Base-by-base conservation (phyloP, 1,140 invertebrate genomes). In the Scaptodrosophila lebanonensis region DNA sequence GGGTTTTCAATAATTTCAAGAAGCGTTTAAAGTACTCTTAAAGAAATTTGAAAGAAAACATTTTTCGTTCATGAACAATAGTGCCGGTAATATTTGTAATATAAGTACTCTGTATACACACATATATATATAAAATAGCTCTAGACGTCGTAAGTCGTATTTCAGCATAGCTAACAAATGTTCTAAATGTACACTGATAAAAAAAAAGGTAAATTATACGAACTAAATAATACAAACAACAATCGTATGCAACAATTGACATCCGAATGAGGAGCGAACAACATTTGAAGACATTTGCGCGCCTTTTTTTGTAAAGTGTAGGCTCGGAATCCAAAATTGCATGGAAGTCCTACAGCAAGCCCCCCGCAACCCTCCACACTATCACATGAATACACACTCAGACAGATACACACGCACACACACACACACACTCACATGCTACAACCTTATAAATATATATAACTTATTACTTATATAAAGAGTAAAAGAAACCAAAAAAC, bases 371-470 rank as follows among this genome's bases (percentile, higher is more conserved):
- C 25, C 45, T 4, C 27, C 49, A 56, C 36, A 64, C 47, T 47
- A 43, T 6, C 38, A 36, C 17, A 32, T 64, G 43, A 68, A 33
- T 48, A 30, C 9, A 15, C 42, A 56, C 29, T 43, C 36, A 25
- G 47, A 52, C n/a, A n/a, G n/a, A 30, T 53, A 45, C 54, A 44
- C 50, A 39, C 38, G 66, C 27, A 25, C 35, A 45, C 18, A 58
- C 25, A 61, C 16, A 17, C 30, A 36, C 42, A 52, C 15, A 18
- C 29, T 68, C 20, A 57, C 49, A 63, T 44, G 36, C 45, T 62
- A 56, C 39, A 62, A 52, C 65, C 64, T 72, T 82, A 82, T 79
- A 75, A 66, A 82, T 82, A 82, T 79, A 79, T 83, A 83, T 83
- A 71, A 83, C 71, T 79, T 83, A 83, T 65, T 83, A 83, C 57